phyloP scores from a whole-genome alignment of 2,888 invertebrate genomes.

The Eupsilia transversa region DNA sequence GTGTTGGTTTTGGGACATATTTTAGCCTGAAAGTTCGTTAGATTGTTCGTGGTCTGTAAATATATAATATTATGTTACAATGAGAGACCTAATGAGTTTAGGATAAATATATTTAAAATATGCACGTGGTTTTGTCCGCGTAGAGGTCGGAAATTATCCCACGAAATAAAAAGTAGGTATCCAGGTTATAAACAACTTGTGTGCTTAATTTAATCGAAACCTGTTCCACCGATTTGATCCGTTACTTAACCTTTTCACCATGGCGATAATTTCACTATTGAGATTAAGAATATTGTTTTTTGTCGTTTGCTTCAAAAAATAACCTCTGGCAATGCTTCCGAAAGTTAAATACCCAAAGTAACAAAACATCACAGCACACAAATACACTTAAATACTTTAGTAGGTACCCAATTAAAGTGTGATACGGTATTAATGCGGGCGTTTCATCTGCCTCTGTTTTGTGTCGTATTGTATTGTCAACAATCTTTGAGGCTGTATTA shows the following conservation, averaged over 20 bases:
- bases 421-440: slow-evolving; percentile 22
- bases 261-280: too few relatives aligned
- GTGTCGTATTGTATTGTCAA: slow-evolving; percentile 30
- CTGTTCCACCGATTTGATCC: too few relatives aligned
- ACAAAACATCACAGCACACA: background rate
- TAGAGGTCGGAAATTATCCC: too few relatives aligned
- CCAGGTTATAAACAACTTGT: too few relatives aligned
- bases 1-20: background rate
- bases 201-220: too few relatives aligned
- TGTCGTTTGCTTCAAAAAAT: too few relatives aligned
- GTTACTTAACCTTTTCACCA: too few relatives aligned
- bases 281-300: too few relatives aligned
- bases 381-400: slow-evolving; percentile 15
- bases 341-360: too few relatives aligned
- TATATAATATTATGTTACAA: background rate
- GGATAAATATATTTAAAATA: background rate
- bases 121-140: too few relatives aligned
- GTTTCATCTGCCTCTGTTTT: slow-evolving; percentile 2
- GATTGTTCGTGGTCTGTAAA: background rate
- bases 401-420: slow-evolving; percentile 35
- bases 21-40: background rate
- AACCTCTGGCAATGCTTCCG: too few relatives aligned
- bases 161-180: too few relatives aligned
- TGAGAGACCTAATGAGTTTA: background rate
- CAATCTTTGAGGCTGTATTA: slow-evolving; percentile 46